A percentile compares a stretch with the other conserved stretches of the same genome.
These are phyloP conservation scores for Poeciliopsis paucimaculata DNA, from an alignment of 2,797 vertebrate genomes.

Conservation along the genomic window DNA sequence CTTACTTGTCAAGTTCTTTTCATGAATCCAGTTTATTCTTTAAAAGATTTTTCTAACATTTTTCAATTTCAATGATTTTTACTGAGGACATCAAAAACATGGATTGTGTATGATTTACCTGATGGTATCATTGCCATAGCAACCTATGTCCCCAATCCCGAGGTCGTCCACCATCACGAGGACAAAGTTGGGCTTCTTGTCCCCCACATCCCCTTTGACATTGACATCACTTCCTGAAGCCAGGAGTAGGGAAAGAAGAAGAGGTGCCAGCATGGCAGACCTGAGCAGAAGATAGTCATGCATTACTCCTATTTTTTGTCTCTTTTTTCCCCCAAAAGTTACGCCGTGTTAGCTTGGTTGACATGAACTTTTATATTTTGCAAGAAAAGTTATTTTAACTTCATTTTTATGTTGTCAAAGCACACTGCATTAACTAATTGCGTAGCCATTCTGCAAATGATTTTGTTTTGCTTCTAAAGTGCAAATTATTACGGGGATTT, in stretches of 20 bases:
- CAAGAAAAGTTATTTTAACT: not conserved
- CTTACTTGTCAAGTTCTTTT: not conserved
- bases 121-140: conserved; percentile 90
- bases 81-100: not conserved
- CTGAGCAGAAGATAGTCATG: conserved; percentile 22
- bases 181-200: conserved; percentile 84
- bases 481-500: not conserved
- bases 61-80: not conserved
- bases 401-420: not conserved
- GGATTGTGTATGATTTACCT: conserved; percentile 76
- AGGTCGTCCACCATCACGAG: conserved; percentile 90
- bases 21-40: too few relatives aligned
- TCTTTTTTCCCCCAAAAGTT: not conserved
- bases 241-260: conserved; percentile 53
- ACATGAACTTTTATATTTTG: not conserved
- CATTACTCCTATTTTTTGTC: not conserved
- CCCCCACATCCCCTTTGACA: conserved; percentile 28
- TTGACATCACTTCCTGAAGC: conserved; percentile 38
- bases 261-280: conserved; percentile 18
- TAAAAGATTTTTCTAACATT: not conserved
- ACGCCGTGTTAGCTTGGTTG: not conserved
- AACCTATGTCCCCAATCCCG: conserved; percentile 90
- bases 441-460: not conserved
- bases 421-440: not conserved
- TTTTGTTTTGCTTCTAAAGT: not conserved